Conservation (phyloP, 2,113 vertebrate genomes). For the Paradisaea rubra region DNA sequence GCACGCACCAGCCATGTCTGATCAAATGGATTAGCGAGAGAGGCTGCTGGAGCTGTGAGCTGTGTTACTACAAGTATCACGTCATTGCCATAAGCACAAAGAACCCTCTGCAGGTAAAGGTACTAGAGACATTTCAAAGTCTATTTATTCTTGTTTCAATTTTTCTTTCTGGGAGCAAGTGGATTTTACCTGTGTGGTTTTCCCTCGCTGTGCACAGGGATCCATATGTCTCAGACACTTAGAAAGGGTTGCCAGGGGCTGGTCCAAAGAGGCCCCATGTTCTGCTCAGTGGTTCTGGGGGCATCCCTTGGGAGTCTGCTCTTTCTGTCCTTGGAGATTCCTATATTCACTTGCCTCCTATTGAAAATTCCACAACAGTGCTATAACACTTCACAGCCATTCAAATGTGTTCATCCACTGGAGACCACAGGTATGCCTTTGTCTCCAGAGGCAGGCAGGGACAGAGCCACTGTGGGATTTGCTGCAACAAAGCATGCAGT, state of each 20-base stretch:
- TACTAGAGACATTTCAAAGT: slow-evolving; percentile 69
- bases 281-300: background rate
- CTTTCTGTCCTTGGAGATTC: background rate
- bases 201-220: background rate
- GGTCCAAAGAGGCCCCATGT: background rate
- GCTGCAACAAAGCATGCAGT: background rate
- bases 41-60: slow-evolving; percentile 97
- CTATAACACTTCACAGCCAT: background rate
- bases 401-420: background rate
- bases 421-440: background rate
- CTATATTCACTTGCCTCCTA: background rate
- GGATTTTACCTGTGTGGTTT: background rate
- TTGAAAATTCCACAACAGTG: background rate
- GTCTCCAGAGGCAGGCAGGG: background rate
- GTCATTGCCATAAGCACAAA: slow-evolving; percentile 99
- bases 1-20: slow-evolving; percentile 97
- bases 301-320: background rate
- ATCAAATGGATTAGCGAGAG: slow-evolving; percentile 99
- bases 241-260: background rate
- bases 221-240: background rate
- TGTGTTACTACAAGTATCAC: slow-evolving; percentile 99
- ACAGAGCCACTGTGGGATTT: background rate
- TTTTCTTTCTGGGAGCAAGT: slow-evolving; percentile 12
- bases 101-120: slow-evolving; percentile 95
- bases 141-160: slow-evolving; percentile 25